Base-by-base conservation (phyloP, 2,888 invertebrate species). In the Pristionchus entomophagus region DNA sequence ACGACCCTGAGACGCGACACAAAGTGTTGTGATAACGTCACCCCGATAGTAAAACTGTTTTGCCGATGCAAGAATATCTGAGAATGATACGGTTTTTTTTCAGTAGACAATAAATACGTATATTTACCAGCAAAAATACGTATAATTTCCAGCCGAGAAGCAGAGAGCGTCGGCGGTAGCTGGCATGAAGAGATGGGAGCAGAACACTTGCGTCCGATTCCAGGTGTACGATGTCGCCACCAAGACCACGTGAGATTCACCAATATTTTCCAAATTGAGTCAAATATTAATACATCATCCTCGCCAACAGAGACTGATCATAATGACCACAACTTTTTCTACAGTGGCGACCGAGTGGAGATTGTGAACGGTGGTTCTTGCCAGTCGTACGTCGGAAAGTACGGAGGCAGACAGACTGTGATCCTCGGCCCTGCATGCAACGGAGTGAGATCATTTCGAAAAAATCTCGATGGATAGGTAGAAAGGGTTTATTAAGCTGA, bases 391-490 rank as follows among this genome's bases (percentile, higher is more conserved):
- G 82, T 82, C 26, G 82, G 82, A 38, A 59, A 29, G 59, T 59
- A 82, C 14, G 82, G 82, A 56, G 82, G 82, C 35, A 22, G 82
- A 26, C 82, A 82, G 82, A 82, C 82, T 0, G 82, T 82, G 56
- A 82, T 82, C 26, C 82, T 82, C 17, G 82, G 82, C 59, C 82
- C 82, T n/a, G 82, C 56, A 2, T 82, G 82, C 82, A 82, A 82
- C 26, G 82, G 82, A 82, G 82, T 82, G 26, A 53, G 82, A 22
- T n/a, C 35, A 65, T 29, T 65, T 29, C 45, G 45, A 45, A 14
- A 45, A 45, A 45, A 45, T n/a, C n/a, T n/a, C 59, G 6, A 8
- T 59, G 8, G 59, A 12, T 59, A 59, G n/a, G n/a, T n/a, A n/a
- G n/a, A n/a, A n/a, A n/a, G n/a, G n/a, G n/a, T n/a, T n/a, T n/a